Base-by-base conservation (phyloP, 2,888 invertebrate genomes). In the Holacanthella duospinosa region DNA sequence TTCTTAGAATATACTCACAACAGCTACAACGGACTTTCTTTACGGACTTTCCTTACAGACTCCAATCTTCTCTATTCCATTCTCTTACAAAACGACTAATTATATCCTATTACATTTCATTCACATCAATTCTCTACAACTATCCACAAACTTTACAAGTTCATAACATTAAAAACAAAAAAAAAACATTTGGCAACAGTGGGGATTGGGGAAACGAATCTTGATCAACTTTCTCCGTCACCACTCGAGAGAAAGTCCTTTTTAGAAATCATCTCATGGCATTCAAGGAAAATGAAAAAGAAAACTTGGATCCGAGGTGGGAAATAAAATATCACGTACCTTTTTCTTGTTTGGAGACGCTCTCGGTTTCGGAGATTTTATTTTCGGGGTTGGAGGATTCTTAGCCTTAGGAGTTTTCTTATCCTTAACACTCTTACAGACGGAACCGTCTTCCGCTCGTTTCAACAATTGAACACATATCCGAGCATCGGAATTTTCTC, bases 381-480 rank as follows among this genome's bases (percentile, higher is more conserved):
- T 56, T 29, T 28, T 56, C 19, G 56, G 27, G 19, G 56, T 21
- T 55, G 55, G 25, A 19, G 29, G 48, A 9, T 9, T 48, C 54
- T 62, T 64, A 12, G 61, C 56, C 57, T 67, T 65, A 43, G 65
- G 64, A 53, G 36, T 43, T 43, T 64, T 60, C 60, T 65, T 67
- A 27, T 65, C 64, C 55, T 63, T 67, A 4, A 61, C 65, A 48
- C 53, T 59, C 25, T 63, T 62, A 57, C 48, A 48, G n/a, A 48
- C 48, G 21, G 48, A 48, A n/a, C 48, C 48, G 48, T 48, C 48
- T 48, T 48, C 48, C 48, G 64, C 63, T 63, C 65, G 56, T 63
- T 64, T 64, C 63, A 66, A 56, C 62, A 66, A 48, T 55, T 64
- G 64, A 62, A 61, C 64, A 64, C 65, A 65, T 55, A 64, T 64